phyloP scores from a whole-genome alignment of 2,888 invertebrate species.

The Cantharis flavilabris region DNA sequence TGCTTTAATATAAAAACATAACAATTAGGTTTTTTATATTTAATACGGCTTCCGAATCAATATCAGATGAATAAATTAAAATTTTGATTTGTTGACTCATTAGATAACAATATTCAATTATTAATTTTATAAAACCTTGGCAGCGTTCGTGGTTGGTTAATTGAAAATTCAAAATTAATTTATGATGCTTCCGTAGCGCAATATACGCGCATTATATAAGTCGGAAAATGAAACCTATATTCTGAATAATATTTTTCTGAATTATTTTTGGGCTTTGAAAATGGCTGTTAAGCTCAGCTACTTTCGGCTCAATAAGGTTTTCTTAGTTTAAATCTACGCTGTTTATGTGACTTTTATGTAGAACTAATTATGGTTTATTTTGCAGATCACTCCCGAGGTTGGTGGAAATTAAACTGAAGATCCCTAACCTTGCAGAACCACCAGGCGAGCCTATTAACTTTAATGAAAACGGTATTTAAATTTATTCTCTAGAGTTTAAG shows the following conservation, averaged over 20 bases:
- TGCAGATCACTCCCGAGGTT: not conserved
- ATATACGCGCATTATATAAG: not conserved
- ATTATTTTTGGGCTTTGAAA: not conserved
- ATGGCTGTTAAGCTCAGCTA: not conserved
- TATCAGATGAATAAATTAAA: not conserved
- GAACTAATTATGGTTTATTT: not conserved
- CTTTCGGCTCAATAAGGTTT: not conserved
- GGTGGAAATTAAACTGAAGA: not conserved
- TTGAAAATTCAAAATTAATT: not conserved
- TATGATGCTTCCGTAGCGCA: not conserved
- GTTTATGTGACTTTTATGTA: not conserved
- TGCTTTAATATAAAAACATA: not conserved
- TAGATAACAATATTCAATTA: not conserved
- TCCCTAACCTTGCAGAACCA: slow-evolving; percentile 5
- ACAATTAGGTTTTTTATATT: not conserved
- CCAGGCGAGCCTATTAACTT: slow-evolving; percentile 11
- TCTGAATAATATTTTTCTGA: not conserved
- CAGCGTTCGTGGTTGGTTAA: not conserved
- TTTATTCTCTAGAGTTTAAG: not conserved
- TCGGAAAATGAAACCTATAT: not conserved
- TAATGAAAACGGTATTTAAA: slow-evolving; percentile 11
- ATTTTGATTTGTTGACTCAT: not conserved
- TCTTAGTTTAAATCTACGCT: not conserved
- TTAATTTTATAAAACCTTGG: not conserved
- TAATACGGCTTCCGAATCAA: not conserved